Conservation (phyloP, 2,888 invertebrate genomes). For the Drosophila anomelani region DNA sequence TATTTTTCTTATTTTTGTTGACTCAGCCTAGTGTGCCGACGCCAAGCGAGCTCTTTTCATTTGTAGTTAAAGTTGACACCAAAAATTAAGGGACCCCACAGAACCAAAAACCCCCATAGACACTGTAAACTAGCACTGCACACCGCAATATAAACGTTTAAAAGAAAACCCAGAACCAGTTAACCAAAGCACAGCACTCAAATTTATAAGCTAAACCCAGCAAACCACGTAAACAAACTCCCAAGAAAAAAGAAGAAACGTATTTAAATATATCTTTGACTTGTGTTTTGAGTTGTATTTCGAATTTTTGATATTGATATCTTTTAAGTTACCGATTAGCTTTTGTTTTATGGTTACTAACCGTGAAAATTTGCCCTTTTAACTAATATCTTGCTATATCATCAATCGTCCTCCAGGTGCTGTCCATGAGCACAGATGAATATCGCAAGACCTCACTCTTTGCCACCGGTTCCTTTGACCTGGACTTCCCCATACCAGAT, state of each 20-base stretch:
- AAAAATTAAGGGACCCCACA: conserved; percentile 11
- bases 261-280: conserved; percentile 32
- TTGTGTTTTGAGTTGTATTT: conserved; percentile 44
- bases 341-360: conserved; percentile 32
- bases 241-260: conserved; percentile 17
- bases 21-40: conserved; percentile 38
- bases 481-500: conserved; percentile 95
- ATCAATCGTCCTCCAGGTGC: conserved; percentile 86
- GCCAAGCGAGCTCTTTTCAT: conserved; percentile 47
- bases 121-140: conserved; percentile 31
- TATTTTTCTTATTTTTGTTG: conserved; percentile 25
- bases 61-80: conserved; percentile 30
- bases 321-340: conserved; percentile 44
- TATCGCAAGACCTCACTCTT: conserved; percentile 90
- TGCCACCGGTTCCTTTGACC: conserved; percentile 92
- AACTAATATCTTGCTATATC: conserved; percentile 10
- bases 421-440: conserved; percentile 96
- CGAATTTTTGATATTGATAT: conserved; percentile 36
- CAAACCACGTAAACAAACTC: conserved; percentile 12
- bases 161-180: conserved; percentile 15
- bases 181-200: conserved; percentile 18
- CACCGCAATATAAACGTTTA: conserved; percentile 20
- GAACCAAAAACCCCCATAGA: conserved; percentile 6
- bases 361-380: neutral
- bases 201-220: conserved; percentile 47